These are phyloP conservation scores for Bergia sp. DNA, from an alignment of 92 coral and sea anemone species.

Conservation along the genomic window DNA sequence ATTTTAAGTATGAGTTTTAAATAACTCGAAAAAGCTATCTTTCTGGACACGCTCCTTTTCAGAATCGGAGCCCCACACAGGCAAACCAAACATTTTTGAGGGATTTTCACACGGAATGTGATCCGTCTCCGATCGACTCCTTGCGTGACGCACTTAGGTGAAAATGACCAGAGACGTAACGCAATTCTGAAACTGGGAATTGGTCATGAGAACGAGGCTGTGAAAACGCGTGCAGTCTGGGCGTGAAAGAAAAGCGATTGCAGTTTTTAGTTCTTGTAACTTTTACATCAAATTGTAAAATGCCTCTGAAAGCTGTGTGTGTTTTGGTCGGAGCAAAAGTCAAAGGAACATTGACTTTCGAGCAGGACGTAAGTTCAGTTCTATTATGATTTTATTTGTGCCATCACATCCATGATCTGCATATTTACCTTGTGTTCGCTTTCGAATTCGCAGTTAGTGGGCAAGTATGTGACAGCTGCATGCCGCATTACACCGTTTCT, in stretches of 20 bases:
- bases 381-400: neutral
- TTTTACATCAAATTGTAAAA: neutral
- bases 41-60: too few relatives aligned
- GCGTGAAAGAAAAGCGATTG: neutral
- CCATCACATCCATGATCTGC: neutral
- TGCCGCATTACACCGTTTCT: too few relatives aligned
- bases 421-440: too few relatives aligned
- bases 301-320: conserved; percentile 61
- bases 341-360: conserved; percentile 49
- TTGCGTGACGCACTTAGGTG: neutral
- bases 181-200: neutral
- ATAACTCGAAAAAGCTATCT: too few relatives aligned
- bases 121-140: neutral
- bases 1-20: too few relatives aligned
- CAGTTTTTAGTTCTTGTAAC: neutral
- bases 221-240: neutral
- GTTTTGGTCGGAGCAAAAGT: conserved; percentile 56
- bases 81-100: too few relatives aligned
- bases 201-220: neutral
- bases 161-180: neutral
- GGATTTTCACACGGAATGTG: too few relatives aligned
- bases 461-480: neutral
- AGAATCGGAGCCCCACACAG: too few relatives aligned
- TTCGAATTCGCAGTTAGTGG: neutral
- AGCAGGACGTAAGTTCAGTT: conserved; percentile 44